Percentiles rank a stretch among this genome's conserved stretches.
These are phyloP conservation scores for Zosterops pallidus DNA, from an alignment of 2,113 vertebrate species.

Conservation along the genomic window DNA sequence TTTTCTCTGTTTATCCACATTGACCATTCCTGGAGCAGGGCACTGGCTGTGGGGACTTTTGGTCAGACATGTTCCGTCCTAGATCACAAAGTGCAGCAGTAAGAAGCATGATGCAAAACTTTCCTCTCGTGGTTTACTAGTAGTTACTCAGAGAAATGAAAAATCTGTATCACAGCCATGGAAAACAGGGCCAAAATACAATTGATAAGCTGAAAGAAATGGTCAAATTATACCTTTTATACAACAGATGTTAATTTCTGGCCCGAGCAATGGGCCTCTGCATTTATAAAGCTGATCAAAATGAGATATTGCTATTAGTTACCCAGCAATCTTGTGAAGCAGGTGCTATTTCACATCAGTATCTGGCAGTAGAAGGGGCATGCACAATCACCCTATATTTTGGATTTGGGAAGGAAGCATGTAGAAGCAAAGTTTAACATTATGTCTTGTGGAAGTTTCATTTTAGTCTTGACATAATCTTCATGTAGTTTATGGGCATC, in stretches of 20 bases:
- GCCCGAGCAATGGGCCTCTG: not conserved
- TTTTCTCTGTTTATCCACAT: not conserved
- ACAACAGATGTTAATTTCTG: not conserved
- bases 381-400: not conserved
- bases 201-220: not conserved
- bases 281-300: not conserved
- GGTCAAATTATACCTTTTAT: not conserved
- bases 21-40: not conserved
- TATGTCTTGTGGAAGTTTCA: not conserved
- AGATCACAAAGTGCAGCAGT: not conserved
- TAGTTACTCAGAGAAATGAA: not conserved
- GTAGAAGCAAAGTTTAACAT: not conserved
- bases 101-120: not conserved
- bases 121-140: not conserved
- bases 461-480: not conserved
- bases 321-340: not conserved
- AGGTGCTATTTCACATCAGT: not conserved
- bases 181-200: not conserved
- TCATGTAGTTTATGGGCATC: not conserved
- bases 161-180: not conserved
- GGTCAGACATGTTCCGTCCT: not conserved
- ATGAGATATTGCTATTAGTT: not conserved
- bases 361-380: not conserved
- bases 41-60: not conserved
- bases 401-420: not conserved